Percentiles rank a stretch among this genome's conserved stretches.
These are phyloP conservation scores for Drosophila setifemur DNA, from an alignment of 1,140 invertebrate genomes.

Conservation along the genomic window DNA sequence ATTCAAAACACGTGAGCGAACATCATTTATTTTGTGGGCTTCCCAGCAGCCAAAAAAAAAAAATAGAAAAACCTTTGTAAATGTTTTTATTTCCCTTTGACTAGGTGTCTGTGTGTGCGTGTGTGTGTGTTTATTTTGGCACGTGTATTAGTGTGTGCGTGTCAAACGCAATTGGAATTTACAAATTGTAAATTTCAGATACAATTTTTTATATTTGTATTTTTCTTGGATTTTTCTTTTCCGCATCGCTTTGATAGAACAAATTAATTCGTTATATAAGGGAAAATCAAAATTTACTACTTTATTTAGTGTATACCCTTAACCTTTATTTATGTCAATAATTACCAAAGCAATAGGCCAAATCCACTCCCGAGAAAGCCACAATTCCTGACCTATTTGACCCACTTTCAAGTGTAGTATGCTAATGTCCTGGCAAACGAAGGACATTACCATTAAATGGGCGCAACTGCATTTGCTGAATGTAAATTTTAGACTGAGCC, in stretches of 20 bases:
- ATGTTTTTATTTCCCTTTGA: constrained; percentile 67
- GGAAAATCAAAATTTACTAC: no score
- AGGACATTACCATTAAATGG: neutral
- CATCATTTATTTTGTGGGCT: constrained; percentile 75
- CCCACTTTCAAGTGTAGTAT: no score
- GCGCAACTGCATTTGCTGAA: neutral
- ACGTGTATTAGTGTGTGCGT: constrained; percentile 18
- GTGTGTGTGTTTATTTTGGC: constrained; percentile 22
- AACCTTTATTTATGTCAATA: no score
- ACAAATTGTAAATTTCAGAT: constrained; percentile 70
- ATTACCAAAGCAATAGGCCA: no score
- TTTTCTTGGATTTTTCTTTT: constrained; percentile 16
- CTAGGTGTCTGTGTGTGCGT: constrained; percentile 40
- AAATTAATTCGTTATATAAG: constrained; percentile 33
- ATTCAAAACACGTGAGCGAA: constrained; percentile 72
- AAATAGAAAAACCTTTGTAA: no score
- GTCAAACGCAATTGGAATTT: constrained; percentile 70
- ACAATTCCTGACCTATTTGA: no score
- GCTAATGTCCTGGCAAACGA: neutral
- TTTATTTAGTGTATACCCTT: no score
- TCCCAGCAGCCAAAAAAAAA: constrained; percentile 31
- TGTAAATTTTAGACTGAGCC: no score
- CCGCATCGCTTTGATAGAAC: constrained; percentile 11
- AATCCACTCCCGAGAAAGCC: no score
- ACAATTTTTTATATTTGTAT: constrained; percentile 52